These are phyloP conservation scores for Aphodius granarius DNA, from an alignment of 2,888 invertebrate genomes.

Conservation along the genomic window DNA sequence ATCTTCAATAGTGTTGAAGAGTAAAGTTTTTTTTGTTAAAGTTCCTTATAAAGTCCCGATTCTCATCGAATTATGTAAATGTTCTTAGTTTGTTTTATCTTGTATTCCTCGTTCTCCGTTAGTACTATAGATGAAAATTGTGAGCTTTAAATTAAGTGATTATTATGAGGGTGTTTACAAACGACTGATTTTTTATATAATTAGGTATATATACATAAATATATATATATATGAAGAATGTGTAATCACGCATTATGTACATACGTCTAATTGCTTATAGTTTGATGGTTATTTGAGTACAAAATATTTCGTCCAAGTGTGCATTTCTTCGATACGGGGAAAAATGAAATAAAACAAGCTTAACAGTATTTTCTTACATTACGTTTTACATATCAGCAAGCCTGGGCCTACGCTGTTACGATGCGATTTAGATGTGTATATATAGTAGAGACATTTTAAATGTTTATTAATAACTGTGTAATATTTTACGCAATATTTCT, in stretches of 20 bases:
- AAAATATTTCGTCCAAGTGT: conserved; percentile 29
- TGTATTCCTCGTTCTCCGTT: not conserved
- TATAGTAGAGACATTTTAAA: conserved; percentile 23
- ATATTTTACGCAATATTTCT: conserved; percentile 19
- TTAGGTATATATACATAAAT: conserved; percentile 33
- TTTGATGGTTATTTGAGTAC: conserved; percentile 39
- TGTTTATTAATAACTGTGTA: conserved; percentile 21
- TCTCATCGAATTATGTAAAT: not conserved
- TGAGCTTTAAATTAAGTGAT: not conserved
- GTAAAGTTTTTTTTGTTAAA: not conserved
- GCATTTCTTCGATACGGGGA: conserved; percentile 23
- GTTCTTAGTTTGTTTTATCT: not conserved
- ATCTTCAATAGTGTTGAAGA: not conserved
- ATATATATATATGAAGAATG: conserved; percentile 31
- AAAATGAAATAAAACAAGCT: conserved; percentile 19
- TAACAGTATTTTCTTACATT: conserved; percentile 29
- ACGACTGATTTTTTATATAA: conserved; percentile 38
- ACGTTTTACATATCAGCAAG: conserved; percentile 26
- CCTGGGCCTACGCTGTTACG: conserved; percentile 3
- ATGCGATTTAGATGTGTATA: conserved; percentile 18
- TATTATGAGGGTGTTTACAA: conserved; percentile 19
- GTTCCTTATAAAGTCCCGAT: not conserved
- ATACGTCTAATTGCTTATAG: conserved; percentile 44
- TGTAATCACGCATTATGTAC: conserved; percentile 34
- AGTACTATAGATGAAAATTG: not conserved